These are phyloP conservation scores for Amblyornis subalaris DNA, from an alignment of 2,113 vertebrate genomes.

Conservation along the genomic window DNA sequence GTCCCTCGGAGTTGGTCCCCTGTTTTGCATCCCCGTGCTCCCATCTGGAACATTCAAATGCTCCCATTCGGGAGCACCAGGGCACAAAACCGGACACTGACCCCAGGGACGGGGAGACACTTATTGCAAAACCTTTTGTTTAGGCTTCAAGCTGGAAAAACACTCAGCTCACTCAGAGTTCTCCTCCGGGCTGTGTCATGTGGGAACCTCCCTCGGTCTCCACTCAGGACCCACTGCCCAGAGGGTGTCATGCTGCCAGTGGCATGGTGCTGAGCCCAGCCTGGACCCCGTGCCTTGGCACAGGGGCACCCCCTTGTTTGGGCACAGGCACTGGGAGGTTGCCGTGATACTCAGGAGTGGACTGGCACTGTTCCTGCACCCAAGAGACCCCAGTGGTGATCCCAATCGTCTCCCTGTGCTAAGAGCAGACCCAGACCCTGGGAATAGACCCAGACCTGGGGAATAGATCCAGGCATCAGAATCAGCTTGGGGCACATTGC, in stretches of 20 bases:
- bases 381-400: rapidly evolving
- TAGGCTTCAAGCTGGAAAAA: conserved; percentile 7
- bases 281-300: not conserved
- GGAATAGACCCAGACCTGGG: not conserved
- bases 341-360: rapidly evolving
- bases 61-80: rapidly evolving
- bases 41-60: not conserved
- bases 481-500: rapidly evolving
- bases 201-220: not conserved
- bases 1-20: not conserved
- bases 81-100: not conserved
- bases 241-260: not conserved
- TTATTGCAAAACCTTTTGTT: conserved; percentile 27
- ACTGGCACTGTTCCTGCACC: rapidly evolving
- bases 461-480: not conserved
- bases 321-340: not conserved
- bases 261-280: rapidly evolving
- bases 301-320: not conserved
- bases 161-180: not conserved
- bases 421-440: not conserved
- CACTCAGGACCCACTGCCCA: rapidly evolving
- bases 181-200: not conserved
- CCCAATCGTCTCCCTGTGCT: rapidly evolving
- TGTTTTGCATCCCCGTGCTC: not conserved
- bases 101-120: rapidly evolving